Base-by-base conservation (phyloP, 2,888 invertebrate species). In the Baronia brevicornis region DNA sequence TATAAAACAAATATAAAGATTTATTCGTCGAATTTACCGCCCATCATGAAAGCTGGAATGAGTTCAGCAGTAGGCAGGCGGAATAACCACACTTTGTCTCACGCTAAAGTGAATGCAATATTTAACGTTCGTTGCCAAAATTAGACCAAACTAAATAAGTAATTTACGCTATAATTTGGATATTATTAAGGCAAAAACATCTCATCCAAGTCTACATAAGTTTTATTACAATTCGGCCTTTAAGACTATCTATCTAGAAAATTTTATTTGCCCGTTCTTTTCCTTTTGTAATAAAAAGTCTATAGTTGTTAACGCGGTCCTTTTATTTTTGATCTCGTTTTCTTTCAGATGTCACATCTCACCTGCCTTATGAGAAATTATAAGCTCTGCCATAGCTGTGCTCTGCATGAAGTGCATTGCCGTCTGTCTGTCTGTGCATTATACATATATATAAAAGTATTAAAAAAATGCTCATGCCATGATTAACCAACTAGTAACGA, bases 321-420 rank as follows among this genome's bases (percentile, higher is more conserved):
- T 46, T 58, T 56, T 54, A 55, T 57, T 64, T 74, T 69, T 66
- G 57, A 57, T 72, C 73, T 73, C 61, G 68, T 86, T 87, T 87
- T 86, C 88, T 92, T 91, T 86, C 94, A 94, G 94, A 95, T 87
- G 93, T 94, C 84, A 93, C 91, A 87, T 91, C 94, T 84, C 90
- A 91, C 85, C 92, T 92, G 88, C 94, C 94, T 86, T 95, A 94
- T 86, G 94, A 94, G 89, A 94, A 94, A 89, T 91, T 95, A 86
- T 94, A 91, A 91, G 85, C 74, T 68, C 78, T 69, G 74, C 80
- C 80, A 79, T 79, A 73, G 71, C 71, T 68, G 74, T 74, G 68
- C 68, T 73, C 71, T 74, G 82, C 82, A 84, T 84, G 82, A 68
- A 63, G 67, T 62, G 73, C 70, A 71, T 77, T 73, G 65, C 63